phyloP scores from a whole-genome alignment of 53 echinoderm and acorn worm species.

The Paelopatides confundens region DNA sequence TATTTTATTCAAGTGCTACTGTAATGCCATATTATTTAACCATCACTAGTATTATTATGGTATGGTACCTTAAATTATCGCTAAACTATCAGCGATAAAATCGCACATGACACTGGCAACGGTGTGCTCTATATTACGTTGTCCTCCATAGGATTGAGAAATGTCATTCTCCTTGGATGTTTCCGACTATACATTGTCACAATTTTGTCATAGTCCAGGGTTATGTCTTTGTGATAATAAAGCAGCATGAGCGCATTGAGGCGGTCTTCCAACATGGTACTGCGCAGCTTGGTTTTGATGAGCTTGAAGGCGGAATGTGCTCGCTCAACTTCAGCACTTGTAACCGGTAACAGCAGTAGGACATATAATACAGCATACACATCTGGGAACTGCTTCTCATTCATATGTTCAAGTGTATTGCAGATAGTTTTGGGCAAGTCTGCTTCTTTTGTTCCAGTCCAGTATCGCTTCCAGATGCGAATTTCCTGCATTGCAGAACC shows the following conservation, averaged over 20 bases:
- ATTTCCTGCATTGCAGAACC: not conserved
- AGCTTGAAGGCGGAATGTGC: constrained; percentile 24
- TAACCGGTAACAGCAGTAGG: not conserved
- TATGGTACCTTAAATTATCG: too few relatives aligned
- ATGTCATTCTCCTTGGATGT: constrained; percentile 60
- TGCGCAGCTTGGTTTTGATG: constrained; percentile 46
- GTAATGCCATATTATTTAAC: too few relatives aligned
- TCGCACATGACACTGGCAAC: too few relatives aligned
- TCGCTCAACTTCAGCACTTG: constrained; percentile 11
- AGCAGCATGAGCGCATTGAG: constrained; percentile 50
- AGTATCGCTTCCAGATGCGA: not conserved
- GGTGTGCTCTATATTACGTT: too few relatives aligned
- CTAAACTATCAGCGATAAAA: too few relatives aligned
- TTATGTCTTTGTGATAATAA: constrained; percentile 50
- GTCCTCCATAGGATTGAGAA: constrained; percentile 31
- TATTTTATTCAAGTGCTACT: too few relatives aligned
- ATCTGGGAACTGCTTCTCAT: constrained; percentile 1
- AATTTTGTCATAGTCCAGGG: constrained; percentile 50
- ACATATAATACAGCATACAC: not conserved
- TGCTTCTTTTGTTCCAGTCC: not conserved
- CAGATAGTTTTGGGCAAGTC: not conserved
- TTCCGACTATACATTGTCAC: constrained; percentile 50
- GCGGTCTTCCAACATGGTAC: constrained; percentile 56
- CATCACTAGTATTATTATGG: too few relatives aligned
- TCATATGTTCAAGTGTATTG: not conserved